Percentiles rank a stretch among this genome's conserved stretches.
Conservation (phyloP, 2,797 vertebrate genomes). For the Alcedo quadribrachys region DNA sequence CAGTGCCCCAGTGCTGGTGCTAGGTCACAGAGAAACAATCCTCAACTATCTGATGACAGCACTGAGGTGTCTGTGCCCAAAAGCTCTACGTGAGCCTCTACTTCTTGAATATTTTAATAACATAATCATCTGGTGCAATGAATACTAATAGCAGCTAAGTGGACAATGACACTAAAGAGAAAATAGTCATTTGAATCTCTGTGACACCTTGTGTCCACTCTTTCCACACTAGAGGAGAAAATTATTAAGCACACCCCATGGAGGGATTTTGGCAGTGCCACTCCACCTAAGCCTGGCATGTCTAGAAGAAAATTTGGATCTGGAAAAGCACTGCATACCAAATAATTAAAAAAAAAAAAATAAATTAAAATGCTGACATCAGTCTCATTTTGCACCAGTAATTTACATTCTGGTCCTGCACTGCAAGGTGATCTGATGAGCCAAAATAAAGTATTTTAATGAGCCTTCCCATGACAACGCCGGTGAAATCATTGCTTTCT, state of each 20-base stretch:
- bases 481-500: background rate
- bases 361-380: background rate
- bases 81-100: background rate
- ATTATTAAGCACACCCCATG: accelerated
- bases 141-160: background rate
- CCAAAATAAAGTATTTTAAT: background rate
- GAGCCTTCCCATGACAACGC: background rate
- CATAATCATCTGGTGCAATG: slow-evolving; percentile 6
- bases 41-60: slow-evolving; percentile 34
- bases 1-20: background rate
- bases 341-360: too few relatives aligned
- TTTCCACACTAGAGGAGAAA: background rate
- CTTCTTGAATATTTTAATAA: slow-evolving; percentile 42
- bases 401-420: background rate
- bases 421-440: background rate
- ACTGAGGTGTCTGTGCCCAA: slow-evolving; percentile 4
- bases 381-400: background rate
- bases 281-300: background rate
- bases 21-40: slow-evolving; percentile 6
- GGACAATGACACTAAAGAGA: background rate
- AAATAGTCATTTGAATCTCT: background rate
- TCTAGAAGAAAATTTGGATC: background rate
- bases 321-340: background rate
- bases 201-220: background rate
- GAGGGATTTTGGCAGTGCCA: background rate